Evolutionary conservation across 1,140 invertebrate species (phyloP), one percentile per base, ranked within the genome.

Genomic region (Listronotus bonariensis): DNA sequence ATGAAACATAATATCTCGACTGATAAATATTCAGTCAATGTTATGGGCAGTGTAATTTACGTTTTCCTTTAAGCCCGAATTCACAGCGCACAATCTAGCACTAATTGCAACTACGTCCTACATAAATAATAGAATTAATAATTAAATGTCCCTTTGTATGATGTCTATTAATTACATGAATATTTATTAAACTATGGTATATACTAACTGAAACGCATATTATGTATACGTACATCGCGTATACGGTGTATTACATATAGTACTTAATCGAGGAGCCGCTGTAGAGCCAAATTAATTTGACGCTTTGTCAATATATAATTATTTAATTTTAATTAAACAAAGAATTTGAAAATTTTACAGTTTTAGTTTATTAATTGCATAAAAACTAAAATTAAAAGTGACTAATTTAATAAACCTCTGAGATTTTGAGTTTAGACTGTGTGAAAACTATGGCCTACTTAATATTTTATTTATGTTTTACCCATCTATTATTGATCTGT

Each of bases 101-200:
- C 61, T 55, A 55, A 63, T 63, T 63, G 61, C 61, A 56, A 45
- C 51, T 55, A n/a, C 61, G 61, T 63, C 52, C 61, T 63, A 63
- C 61, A 56, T 63, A 63, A 63, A 63, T 63, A 56, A 63, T 63
- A 55, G 61, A 63, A 63, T 63, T 63, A 63, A 63, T 63, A 63
- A 63, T 63, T 63, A 63, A 63, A 63, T 48, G 61, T 63, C 52
- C 61, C 61, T 63, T 63, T 63, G 61, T 63, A 48, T 63, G 61
- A 63, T 53, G 52, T 54, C 61, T 63, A 63, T 63, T 63, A 63
- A 63, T 63, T 63, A 43, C 61, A 63, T 63, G 61, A 63, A 63
- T 63, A 63, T 63, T 63, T 63, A 63, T 63, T 63, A 63, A 63
- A 63, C 49, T 63, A 60, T 60, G 45, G 57, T 60, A 60, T 60